Evolutionary conservation across 2,888 invertebrate species (phyloP).

Genomic region (Chrysotoxum bicinctum): DNA sequence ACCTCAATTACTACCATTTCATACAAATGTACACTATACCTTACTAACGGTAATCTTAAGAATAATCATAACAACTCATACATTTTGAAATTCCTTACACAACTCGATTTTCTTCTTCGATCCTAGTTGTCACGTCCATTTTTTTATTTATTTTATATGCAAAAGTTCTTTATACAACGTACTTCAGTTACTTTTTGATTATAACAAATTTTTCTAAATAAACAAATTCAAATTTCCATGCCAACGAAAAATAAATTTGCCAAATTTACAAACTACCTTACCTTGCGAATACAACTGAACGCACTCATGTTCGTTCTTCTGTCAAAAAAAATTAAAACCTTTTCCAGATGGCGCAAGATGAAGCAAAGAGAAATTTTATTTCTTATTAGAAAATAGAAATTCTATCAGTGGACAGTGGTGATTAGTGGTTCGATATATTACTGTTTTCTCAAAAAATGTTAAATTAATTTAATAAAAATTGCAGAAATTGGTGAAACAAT

Average conservation of each 20-base stretch:
- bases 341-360: slow-evolving; percentile 29
- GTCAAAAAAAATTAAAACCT: slow-evolving; percentile 34
- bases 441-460: slow-evolving; percentile 49
- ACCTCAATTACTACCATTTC: no score
- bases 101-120: slow-evolving; percentile 62
- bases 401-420: slow-evolving; percentile 54
- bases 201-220: slow-evolving; percentile 17
- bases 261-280: slow-evolving; percentile 20
- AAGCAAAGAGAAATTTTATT: background rate
- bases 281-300: slow-evolving; percentile 23
- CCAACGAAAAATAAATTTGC: slow-evolving; percentile 7
- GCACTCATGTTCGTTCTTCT: slow-evolving; percentile 10
- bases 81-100: background rate
- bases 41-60: background rate
- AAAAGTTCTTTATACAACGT: background rate
- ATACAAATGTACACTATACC: no score
- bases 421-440: slow-evolving; percentile 31
- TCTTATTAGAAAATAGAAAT: slow-evolving; percentile 38
- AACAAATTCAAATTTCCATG: slow-evolving; percentile 59
- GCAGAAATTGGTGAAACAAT: slow-evolving; percentile 13
- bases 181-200: background rate
- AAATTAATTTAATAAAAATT: slow-evolving; percentile 33
- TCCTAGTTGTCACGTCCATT: slow-evolving; percentile 65
- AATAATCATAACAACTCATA: background rate
- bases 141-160: background rate